These are phyloP conservation scores for Micrasema minimum DNA, from an alignment of 1,140 invertebrate genomes.

Conservation along the genomic window DNA sequence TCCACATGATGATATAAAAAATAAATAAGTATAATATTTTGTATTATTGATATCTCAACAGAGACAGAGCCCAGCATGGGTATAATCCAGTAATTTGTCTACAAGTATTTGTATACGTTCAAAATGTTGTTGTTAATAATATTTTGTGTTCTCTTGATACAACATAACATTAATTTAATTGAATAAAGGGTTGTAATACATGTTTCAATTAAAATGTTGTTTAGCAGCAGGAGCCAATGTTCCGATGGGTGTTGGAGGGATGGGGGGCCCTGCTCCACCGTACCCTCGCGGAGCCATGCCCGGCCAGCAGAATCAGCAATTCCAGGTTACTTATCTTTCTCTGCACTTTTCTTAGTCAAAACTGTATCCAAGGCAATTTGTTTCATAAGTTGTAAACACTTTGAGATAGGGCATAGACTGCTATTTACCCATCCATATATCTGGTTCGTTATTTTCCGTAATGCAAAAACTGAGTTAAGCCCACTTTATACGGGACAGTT, in stretches of 20 bases:
- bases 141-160: too few species aligned
- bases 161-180: too few species aligned
- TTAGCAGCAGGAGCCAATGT: conserved; percentile 73
- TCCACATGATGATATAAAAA: too few species aligned
- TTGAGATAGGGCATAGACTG: background rate
- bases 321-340: conserved; percentile 61
- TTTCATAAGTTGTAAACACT: background rate
- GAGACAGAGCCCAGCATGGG: too few species aligned
- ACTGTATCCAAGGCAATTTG: background rate
- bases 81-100: too few species aligned
- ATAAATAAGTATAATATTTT: too few species aligned
- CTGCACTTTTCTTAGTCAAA: background rate
- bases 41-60: too few species aligned
- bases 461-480: background rate
- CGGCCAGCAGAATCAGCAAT: conserved; percentile 71
- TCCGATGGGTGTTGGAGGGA: conserved; percentile 75
- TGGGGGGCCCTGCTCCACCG: conserved; percentile 72
- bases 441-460: background rate
- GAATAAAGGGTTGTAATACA: too few species aligned
- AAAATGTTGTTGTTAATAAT: too few species aligned
- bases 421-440: background rate
- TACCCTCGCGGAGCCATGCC: conserved; percentile 66
- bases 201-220: too few species aligned
- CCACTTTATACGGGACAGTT: too few species aligned
- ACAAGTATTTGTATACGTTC: too few species aligned